A percentile compares a stretch with the other conserved stretches of the same genome.
Conservation (phyloP, 2,888 invertebrate species). For the Eudasyphora cyanicolor region DNA sequence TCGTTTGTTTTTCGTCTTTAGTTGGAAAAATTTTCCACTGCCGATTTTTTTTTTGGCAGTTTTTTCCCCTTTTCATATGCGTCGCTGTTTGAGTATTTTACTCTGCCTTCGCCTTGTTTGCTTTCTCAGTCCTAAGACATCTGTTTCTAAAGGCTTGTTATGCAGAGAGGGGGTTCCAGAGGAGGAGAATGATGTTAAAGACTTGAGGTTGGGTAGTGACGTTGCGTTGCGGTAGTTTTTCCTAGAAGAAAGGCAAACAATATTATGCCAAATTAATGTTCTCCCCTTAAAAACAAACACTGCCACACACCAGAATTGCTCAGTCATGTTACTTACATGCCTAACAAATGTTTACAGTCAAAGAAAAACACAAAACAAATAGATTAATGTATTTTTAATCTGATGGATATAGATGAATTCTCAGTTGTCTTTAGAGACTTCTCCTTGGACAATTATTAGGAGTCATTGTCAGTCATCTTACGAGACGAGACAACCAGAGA, state of each 20-base stretch:
- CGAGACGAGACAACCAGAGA: no score
- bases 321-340: background rate
- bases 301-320: background rate
- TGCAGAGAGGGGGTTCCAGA: background rate
- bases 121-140: background rate
- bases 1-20: background rate
- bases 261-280: constrained; percentile 11
- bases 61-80: background rate
- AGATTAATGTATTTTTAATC: no score
- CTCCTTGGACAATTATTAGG: no score
- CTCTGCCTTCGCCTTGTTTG: background rate
- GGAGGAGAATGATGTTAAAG: no score
- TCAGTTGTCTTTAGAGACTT: no score
- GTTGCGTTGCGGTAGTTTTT: background rate
- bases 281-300: background rate
- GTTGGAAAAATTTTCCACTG: constrained; percentile 25
- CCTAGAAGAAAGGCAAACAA: background rate
- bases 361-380: background rate
- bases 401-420: no score
- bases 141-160: background rate
- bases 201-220: no score
- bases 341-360: background rate
- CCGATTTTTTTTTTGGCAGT: background rate
- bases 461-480: no score
- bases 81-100: background rate